Evolutionary conservation across 35 echinoderm and acorn worm genomes (phyloP).

Genomic region (Apostichopus californicus): DNA sequence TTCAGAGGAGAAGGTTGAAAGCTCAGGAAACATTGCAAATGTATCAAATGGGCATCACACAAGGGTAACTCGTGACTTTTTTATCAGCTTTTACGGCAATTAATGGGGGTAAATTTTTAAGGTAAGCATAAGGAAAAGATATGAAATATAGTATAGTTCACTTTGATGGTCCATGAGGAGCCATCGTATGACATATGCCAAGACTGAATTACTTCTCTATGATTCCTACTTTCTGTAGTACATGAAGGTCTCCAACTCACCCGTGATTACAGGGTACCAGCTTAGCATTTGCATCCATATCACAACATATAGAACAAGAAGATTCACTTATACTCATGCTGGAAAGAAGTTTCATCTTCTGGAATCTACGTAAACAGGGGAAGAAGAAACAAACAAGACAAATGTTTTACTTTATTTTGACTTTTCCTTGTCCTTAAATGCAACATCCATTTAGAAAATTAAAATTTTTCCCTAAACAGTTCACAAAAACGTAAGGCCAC

Average conservation of each 20-base stretch:
- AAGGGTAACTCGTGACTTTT: too few relatives aligned
- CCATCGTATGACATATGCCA: too few relatives aligned
- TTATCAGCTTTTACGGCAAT: too few relatives aligned
- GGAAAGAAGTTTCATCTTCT: conserved; percentile 34
- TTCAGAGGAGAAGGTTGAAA: neutral
- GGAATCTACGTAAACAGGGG: neutral
- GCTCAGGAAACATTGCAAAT: neutral
- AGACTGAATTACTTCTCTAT: too few relatives aligned
- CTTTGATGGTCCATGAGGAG: too few relatives aligned
- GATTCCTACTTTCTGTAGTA: too few relatives aligned
- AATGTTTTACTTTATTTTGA: neutral
- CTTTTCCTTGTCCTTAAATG: neutral
- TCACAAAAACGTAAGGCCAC: too few relatives aligned
- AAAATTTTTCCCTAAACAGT: too few relatives aligned
- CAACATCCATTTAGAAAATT: too few relatives aligned
- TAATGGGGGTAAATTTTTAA: too few relatives aligned
- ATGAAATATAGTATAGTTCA: too few relatives aligned
- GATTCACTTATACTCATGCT: conserved; percentile 71
- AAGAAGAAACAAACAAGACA: neutral
- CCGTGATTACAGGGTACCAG: conserved; percentile 87
- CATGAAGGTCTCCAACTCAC: conserved; percentile 44
- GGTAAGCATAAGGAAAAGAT: too few relatives aligned
- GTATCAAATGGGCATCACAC: neutral
- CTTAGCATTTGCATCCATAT: conserved; percentile 65
- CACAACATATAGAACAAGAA: conserved; percentile 89